Percentiles rank a stretch among this genome's conserved stretches.
Evolutionary conservation across 1,140 invertebrate genomes (phyloP).

Genomic region (Acromyrmex heyeri): DNA sequence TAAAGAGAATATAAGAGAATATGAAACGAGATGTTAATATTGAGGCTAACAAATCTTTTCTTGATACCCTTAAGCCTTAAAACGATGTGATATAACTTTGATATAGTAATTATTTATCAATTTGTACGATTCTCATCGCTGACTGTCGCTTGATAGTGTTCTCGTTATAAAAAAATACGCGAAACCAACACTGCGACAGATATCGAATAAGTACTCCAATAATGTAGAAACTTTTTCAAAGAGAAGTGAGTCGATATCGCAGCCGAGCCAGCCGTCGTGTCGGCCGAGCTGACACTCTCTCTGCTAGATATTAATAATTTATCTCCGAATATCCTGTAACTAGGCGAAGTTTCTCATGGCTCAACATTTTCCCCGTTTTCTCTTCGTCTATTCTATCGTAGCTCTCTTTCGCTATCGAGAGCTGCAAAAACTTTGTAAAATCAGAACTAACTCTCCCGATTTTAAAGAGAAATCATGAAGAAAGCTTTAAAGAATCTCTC

Average conservation of each 20-base stretch:
- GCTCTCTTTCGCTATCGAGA: background rate
- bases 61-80: constrained; percentile 38
- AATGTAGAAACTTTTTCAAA: constrained; percentile 61
- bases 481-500: constrained; percentile 7
- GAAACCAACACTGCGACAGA: constrained; percentile 26
- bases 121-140: constrained; percentile 57
- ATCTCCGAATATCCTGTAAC: constrained; percentile 43
- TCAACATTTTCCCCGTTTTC: constrained; percentile 21
- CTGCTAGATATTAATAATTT: constrained; percentile 53
- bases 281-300: constrained; percentile 10
- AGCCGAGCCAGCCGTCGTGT: constrained; percentile 14
- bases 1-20: no score
- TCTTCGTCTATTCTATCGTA: background rate
- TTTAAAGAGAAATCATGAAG: constrained; percentile 15
- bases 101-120: constrained; percentile 56
- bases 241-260: constrained; percentile 31
- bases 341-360: constrained; percentile 27
- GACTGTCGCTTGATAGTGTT: background rate
- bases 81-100: constrained; percentile 1
- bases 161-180: constrained; percentile 26
- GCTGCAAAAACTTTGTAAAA: constrained; percentile 12
- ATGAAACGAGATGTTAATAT: background rate
- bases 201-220: constrained; percentile 37
- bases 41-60: background rate
- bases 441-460: background rate